Evolutionary conservation across 1,140 invertebrate genomes (phyloP).

Genomic region (Mylabris phalerata): DNA sequence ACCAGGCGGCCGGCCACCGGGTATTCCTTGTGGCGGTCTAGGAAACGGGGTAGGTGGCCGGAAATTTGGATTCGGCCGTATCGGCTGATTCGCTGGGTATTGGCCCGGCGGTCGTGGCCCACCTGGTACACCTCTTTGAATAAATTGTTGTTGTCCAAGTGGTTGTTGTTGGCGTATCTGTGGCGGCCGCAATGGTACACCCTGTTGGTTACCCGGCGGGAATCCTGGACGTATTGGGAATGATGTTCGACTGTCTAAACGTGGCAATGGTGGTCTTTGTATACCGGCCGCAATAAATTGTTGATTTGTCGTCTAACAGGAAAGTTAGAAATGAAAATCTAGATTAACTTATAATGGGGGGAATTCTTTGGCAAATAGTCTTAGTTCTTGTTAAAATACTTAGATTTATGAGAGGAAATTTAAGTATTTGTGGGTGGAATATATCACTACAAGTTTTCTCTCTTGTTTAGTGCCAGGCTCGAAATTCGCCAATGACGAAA

Average conservation of each 20-base stretch:
- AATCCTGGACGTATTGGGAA: conserved; percentile 28
- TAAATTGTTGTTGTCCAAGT: conserved; percentile 17
- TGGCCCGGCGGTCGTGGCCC: conserved; percentile 21
- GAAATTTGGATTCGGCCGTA: conserved; percentile 16
- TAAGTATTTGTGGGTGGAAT: conserved; percentile 17
- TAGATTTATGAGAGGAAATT: conserved; percentile 12
- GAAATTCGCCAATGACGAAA: conserved; percentile 16
- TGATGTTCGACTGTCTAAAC: conserved; percentile 31
- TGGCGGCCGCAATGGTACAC: conserved; percentile 10
- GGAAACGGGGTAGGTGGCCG: conserved; percentile 27
- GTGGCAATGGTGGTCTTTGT: conserved; percentile 24
- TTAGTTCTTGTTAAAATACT: too few species aligned
- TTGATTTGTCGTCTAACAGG: not conserved
- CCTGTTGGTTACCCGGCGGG: conserved; percentile 20
- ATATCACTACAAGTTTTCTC: conserved; percentile 14
- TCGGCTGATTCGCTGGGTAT: conserved; percentile 2
- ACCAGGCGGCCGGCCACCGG: conserved; percentile 26
- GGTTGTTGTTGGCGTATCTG: conserved; percentile 6
- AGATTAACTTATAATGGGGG: too few species aligned
- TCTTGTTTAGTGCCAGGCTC: conserved; percentile 23
- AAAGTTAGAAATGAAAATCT: too few species aligned
- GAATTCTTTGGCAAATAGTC: too few species aligned
- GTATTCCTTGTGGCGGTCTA: conserved; percentile 15
- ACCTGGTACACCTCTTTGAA: conserved; percentile 19
- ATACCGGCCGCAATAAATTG: not conserved